Evolutionary conservation across 2,888 invertebrate genomes (phyloP).

Genomic region (Noctua janthina): DNA sequence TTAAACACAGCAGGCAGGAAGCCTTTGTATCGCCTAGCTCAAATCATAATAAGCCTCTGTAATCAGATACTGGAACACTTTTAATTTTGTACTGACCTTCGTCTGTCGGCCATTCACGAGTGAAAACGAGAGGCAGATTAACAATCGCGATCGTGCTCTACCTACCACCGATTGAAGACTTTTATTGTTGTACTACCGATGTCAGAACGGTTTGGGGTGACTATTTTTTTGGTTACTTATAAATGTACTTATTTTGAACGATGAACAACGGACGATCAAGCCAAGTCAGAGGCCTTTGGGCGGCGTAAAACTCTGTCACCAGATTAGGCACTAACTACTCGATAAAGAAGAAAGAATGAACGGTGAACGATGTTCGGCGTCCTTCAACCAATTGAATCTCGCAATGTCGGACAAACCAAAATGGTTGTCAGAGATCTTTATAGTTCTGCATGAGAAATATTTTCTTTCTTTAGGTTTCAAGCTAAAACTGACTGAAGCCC

Average conservation of each 20-base stretch:
- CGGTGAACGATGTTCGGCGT: neutral
- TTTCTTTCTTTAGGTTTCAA: too few species aligned
- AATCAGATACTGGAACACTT: constrained; percentile 89
- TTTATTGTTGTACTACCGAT: constrained; percentile 72
- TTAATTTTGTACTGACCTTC: constrained; percentile 89
- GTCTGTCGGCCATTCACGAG: constrained; percentile 86
- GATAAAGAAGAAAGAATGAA: neutral
- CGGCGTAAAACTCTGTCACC: too few species aligned
- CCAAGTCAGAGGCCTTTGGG: too few species aligned
- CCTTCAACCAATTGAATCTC: neutral
- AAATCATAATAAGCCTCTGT: constrained; percentile 83
- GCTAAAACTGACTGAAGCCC: too few species aligned
- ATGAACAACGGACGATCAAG: too few species aligned
- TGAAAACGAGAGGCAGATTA: constrained; percentile 88
- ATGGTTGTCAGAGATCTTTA: too few species aligned
- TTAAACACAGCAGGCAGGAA: constrained; percentile 78
- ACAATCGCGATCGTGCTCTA: constrained; percentile 85
- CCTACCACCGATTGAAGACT: constrained; percentile 80
- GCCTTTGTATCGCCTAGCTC: constrained; percentile 77
- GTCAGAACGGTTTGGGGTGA: constrained; percentile 42
- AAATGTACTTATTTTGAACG: neutral
- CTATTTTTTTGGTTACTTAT: neutral
- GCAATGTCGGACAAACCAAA: neutral
- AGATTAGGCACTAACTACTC: too few species aligned
- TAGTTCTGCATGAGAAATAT: too few species aligned